These are phyloP conservation scores for Chironomus tentans DNA, from an alignment of 2,888 invertebrate genomes.

Conservation along the genomic window DNA sequence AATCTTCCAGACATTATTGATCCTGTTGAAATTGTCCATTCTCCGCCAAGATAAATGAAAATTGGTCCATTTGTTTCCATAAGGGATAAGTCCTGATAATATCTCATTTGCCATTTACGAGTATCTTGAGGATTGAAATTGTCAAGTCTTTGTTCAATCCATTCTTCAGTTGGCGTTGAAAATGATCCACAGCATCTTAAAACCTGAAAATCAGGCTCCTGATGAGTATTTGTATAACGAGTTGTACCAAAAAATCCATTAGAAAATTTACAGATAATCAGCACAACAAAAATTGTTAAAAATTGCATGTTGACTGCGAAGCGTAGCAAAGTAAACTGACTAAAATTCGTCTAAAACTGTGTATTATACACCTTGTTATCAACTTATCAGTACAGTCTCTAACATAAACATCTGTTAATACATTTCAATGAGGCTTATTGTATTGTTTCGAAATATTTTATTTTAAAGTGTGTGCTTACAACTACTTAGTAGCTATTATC, in stretches of 20 bases:
- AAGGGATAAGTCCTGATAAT: conserved; percentile 30
- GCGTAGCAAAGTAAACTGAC: too few relatives aligned
- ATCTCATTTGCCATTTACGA: conserved; percentile 46
- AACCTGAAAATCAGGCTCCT: not conserved
- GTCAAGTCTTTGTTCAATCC: conserved; percentile 49
- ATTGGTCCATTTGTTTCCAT: conserved; percentile 36
- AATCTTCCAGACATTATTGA: conserved; percentile 42
- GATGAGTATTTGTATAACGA: not conserved
- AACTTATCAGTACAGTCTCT: too few relatives aligned
- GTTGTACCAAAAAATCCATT: not conserved
- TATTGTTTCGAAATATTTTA: too few relatives aligned
- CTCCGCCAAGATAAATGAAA: conserved; percentile 48
- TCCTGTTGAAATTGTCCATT: conserved; percentile 45
- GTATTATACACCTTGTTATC: too few relatives aligned
- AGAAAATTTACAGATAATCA: too few relatives aligned
- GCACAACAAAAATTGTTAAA: too few relatives aligned
- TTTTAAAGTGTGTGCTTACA: too few relatives aligned
- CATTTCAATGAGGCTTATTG: too few relatives aligned
- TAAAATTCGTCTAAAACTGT: too few relatives aligned
- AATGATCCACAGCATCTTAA: conserved; percentile 19
- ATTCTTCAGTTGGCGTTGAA: conserved; percentile 35
- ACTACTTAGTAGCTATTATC: too few relatives aligned
- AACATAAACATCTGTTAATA: too few relatives aligned
- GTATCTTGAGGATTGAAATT: conserved; percentile 47
- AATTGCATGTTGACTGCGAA: too few relatives aligned